Conservation (phyloP, 1,140 invertebrate genomes). For the Tetramorium alpestre region DNA sequence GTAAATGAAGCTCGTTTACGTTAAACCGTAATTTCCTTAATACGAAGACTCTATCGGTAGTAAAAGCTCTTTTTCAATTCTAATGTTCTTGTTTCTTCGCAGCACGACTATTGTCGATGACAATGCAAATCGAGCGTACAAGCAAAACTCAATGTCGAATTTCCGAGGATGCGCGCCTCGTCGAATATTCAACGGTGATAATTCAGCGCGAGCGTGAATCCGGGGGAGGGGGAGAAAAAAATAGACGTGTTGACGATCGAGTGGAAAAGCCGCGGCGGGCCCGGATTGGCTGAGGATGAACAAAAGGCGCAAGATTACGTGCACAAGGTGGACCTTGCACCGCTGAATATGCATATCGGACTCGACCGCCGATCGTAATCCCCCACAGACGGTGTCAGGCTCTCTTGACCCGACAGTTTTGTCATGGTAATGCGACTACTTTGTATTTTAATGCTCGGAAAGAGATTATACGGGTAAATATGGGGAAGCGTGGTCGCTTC, state of each 20-base stretch:
- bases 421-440: conserved; percentile 82
- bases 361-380: conserved; percentile 79
- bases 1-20: neutral
- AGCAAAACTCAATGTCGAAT: conserved; percentile 43
- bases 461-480: conserved; percentile 81
- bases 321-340: conserved; percentile 78
- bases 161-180: conserved; percentile 16
- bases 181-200: conserved; percentile 44
- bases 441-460: conserved; percentile 83
- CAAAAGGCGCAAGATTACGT: conserved; percentile 65
- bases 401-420: conserved; percentile 83
- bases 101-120: neutral
- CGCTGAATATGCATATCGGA: conserved; percentile 82
- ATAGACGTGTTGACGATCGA: conserved; percentile 43
- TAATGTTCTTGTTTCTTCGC: conserved; percentile 1
- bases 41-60: neutral
- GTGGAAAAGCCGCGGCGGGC: conserved; percentile 29
- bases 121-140: conserved; percentile 8
- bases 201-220: conserved; percentile 15
- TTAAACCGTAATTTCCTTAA: neutral
- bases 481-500: conserved; percentile 36
- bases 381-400: conserved; percentile 81
- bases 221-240: conserved; percentile 29
- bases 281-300: conserved; percentile 56
- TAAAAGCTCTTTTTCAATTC: neutral